Evolutionary conservation across 1,140 invertebrate genomes (phyloP), one percentile per base, ranked within the genome.

Genomic region (Melanaphis sacchari): DNA sequence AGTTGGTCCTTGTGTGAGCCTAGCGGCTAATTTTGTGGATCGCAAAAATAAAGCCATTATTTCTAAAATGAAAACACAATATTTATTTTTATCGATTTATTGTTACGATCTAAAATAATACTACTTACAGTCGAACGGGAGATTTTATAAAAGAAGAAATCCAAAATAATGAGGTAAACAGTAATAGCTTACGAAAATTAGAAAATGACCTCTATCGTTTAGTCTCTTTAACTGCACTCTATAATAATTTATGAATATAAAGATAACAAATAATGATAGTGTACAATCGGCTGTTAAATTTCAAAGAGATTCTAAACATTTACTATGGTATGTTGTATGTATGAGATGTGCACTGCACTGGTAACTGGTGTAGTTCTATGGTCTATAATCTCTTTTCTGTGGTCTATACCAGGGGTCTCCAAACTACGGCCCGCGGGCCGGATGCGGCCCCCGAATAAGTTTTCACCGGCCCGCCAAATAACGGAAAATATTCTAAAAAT

Each of bases 1-100:
- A 36, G 95, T 94, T 24, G 94, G 94, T 43, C 94, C 93, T 81
- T 94, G 94, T 93, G 96, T 94, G 52, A 95, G 93, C 88, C 95
- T 93, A 26, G 93, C 52, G 36, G 94, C 94, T 15, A 90, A 46
- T 40, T 94, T 93, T 40, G 94, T 91, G 5, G 94, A 81, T 87
- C 94, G 91, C 8, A 93, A 66, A 38, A 94, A 81, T 54, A 93
- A 93, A 40, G 94, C 94, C 94, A 94, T 94, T 94, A 40, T 94
- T 26, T n/a, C 91, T 93, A 46, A 41, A 66, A 59, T 59, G 7
- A 2, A 52, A 36, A 54, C 31, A 49, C 15, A 54, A 36, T 40
- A 40, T 54, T 38, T 36, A 40, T 89, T 15, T 40, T 38, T 40
- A 89, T 36, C 36, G 6, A 1, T 6, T 40, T 4, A 38, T 26